Evolutionary conservation across 2,113 vertebrate genomes (phyloP), one percentile per base, ranked within the genome.

Genomic region (Gallinago paraguaiae): DNA sequence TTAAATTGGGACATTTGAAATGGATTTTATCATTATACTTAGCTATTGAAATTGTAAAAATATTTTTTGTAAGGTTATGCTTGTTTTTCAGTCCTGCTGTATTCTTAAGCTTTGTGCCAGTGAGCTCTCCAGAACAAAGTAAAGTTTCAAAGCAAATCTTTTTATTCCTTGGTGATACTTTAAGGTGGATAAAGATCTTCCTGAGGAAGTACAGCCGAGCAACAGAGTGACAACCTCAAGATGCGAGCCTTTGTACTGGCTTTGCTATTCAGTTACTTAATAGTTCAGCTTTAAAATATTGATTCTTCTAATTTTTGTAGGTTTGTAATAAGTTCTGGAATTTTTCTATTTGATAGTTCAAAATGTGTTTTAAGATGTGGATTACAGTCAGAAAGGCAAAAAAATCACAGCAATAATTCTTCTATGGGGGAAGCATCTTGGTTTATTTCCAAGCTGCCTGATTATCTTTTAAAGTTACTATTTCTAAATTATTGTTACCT

Each of bases 401-500:
- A 60, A 57, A 72, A 30, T 50, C 6, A 46, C 15, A 64, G 33
- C 51, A 63, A 10, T 82, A 77, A 35, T 67, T 77, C 30, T 93
- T n/a, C n/a, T 19, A 3, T 48, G 24, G n/a, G 33, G 31, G 14
- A 64, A 48, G 11, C 28, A 35, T 74, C 54, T 71, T 85, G 24
- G 5, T 74, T 90, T 88, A 67, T 80, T 81, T 93, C n/a, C 19
- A 71, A 57, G 41, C 20, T 86, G 61, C 6, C 18, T 41, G 33
- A 48, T 60, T 67, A 48, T 11, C 5, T 33, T 64, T 75, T 46
- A 7, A 41, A 91, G 11, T 82, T 71, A 71, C 23, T 92, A 3
- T 92, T 95, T 90, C n/a, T 63, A 93, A 78, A 92, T 75, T 70
- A n/a, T 84, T 97, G 24, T 82, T 86, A 8, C 68, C 48, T 12